Evolutionary conservation across 1,140 invertebrate species (phyloP).

Genomic region (Diabrotica virgifera): DNA sequence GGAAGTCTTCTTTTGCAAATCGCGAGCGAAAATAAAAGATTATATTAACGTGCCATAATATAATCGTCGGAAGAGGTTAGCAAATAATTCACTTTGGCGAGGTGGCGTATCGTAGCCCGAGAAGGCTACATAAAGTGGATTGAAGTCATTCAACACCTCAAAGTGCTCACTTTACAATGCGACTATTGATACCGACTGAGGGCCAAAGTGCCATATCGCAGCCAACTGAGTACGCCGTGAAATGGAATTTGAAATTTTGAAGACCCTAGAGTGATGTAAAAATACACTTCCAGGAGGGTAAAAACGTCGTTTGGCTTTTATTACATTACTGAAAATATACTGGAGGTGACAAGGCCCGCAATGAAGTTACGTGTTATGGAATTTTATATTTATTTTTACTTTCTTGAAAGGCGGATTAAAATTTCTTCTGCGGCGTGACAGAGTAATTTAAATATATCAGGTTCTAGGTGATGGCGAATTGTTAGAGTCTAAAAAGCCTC

Average conservation of each 20-base stretch:
- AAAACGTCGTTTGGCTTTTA: slow-evolving; percentile 43
- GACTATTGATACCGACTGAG: slow-evolving; percentile 34
- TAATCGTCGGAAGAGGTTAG: neutral
- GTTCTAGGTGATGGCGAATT: slow-evolving; percentile 23
- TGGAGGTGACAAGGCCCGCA: slow-evolving; percentile 45
- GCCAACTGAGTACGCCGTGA: slow-evolving; percentile 30
- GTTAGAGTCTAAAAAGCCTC: neutral
- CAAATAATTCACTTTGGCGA: slow-evolving; percentile 18
- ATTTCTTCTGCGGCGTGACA: slow-evolving; percentile 39
- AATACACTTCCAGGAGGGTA: slow-evolving; percentile 43
- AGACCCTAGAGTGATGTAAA: slow-evolving; percentile 45
- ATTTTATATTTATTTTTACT: slow-evolving; percentile 45
- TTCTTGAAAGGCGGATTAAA: slow-evolving; percentile 41
- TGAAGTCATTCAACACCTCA: slow-evolving; percentile 43
- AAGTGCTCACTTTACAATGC: slow-evolving; percentile 44
- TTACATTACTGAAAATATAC: slow-evolving; percentile 45
- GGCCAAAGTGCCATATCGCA: slow-evolving; percentile 30
- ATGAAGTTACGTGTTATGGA: slow-evolving; percentile 45
- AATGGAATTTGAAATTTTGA: slow-evolving; percentile 46
- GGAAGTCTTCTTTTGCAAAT: too few relatives aligned
- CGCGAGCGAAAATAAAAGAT: neutral
- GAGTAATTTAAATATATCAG: slow-evolving; percentile 43
- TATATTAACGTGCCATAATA: neutral
- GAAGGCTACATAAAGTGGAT: slow-evolving; percentile 30
- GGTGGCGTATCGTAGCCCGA: too few relatives aligned